phyloP scores from a whole-genome alignment of 1,140 invertebrate genomes.

The Reticulitermes speratus region DNA sequence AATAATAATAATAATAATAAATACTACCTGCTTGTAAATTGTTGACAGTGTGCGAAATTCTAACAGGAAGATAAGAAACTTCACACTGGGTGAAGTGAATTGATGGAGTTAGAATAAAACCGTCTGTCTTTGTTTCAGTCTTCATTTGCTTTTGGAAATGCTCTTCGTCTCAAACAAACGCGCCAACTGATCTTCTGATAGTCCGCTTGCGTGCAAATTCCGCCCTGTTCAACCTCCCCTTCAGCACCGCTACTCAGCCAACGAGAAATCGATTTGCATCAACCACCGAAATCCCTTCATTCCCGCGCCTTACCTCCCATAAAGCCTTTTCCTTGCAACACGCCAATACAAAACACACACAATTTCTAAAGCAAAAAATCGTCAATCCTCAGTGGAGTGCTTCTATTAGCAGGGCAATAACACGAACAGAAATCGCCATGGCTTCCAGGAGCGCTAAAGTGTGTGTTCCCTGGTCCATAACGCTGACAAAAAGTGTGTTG shows the following conservation, averaged over 20 bases:
- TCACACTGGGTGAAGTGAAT: not conserved
- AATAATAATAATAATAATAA: too few species aligned
- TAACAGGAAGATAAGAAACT: not conserved
- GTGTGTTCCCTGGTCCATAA: not conserved
- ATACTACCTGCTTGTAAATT: too few species aligned
- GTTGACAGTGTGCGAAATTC: not conserved
- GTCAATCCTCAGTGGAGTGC: not conserved
- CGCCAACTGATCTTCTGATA: not conserved
- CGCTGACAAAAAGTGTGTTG: not conserved
- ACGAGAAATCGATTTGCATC: constrained; percentile 7
- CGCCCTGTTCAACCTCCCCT: not conserved
- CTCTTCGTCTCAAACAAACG: too few species aligned
- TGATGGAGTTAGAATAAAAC: not conserved
- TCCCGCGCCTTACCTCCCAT: not conserved
- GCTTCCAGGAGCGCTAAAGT: not conserved
- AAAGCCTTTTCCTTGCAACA: not conserved
- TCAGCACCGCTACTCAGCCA: not conserved
- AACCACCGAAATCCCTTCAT: not conserved
- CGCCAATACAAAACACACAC: constrained; percentile 7
- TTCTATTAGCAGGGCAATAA: not conserved
- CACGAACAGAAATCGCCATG: not conserved
- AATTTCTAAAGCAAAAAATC: not conserved
- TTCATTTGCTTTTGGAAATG: not conserved
- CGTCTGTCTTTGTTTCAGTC: not conserved
- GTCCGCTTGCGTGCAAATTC: not conserved